A percentile compares a stretch with the other conserved stretches of the same genome.
These are phyloP conservation scores for Paratrypauchen microcephalus DNA, from an alignment of 2,797 vertebrate species.

Conservation along the genomic window DNA sequence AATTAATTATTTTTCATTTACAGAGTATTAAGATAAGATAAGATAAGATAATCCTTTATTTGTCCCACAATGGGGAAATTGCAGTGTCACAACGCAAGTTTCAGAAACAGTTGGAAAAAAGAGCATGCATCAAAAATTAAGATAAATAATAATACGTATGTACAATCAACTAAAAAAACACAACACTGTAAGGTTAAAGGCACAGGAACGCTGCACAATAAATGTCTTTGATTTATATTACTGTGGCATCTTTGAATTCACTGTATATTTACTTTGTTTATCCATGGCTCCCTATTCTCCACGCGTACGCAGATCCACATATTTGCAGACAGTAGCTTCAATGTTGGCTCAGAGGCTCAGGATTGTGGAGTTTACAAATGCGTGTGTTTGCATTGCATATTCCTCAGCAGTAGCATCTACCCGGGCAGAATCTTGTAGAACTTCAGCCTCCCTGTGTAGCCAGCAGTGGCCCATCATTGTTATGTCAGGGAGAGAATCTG, in stretches of 20 bases:
- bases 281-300: constrained; percentile 36
- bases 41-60: too few species aligned
- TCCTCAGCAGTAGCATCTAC: constrained; percentile 1
- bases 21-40: too few species aligned
- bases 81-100: too few species aligned
- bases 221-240: too few species aligned
- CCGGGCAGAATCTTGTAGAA: background rate
- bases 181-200: too few species aligned
- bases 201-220: too few species aligned
- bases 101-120: too few species aligned
- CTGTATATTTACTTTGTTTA: constrained; percentile 10
- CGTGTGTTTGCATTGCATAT: constrained; percentile 16
- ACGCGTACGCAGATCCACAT: constrained; percentile 30
- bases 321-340: constrained; percentile 44
- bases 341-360: constrained; percentile 17
- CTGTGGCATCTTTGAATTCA: background rate
- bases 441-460: constrained; percentile 10
- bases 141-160: too few species aligned
- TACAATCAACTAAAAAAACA: too few species aligned
- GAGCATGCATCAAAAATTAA: too few species aligned
- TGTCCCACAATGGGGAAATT: too few species aligned
- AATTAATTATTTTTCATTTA: background rate
- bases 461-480: constrained; percentile 14
- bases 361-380: constrained; percentile 17
- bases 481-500: constrained; percentile 13